Evolutionary conservation across 2,113 vertebrate genomes (phyloP), one percentile per base, ranked within the genome.

Genomic region (Catharus minimus): DNA sequence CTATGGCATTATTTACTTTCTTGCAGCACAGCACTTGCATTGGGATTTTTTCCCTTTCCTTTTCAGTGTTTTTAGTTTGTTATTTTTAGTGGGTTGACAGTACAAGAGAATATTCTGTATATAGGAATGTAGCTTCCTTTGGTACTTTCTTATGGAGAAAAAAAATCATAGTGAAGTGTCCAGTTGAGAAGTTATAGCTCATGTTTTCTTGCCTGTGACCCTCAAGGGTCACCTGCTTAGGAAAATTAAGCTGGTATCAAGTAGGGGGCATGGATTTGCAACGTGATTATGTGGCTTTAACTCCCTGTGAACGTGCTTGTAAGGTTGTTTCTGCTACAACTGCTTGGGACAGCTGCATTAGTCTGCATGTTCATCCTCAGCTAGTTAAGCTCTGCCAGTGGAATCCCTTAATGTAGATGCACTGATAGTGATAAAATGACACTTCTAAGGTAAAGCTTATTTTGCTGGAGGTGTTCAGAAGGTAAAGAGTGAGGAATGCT

Each of bases 261-360:
- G 67, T 19, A 61, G 44, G 26, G 32, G 20, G 26, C 44, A 52
- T 86, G 88, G 90, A 65, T 95, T 95, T 93, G 65, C 73, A 84
- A 65, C 0, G 28, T 82, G 88, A 86, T 95, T 95, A 84, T 74
- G 61, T 81, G 86, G 68, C 79, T 95, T 90, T 86, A 91, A 57
- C 62, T 88, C 68, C 76, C 52, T 38, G 44, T 93, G 79, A 57
- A 72, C 0, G 0, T 91, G 68, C 90, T 89, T 91, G 33, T 68
- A 73, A 87, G 50, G 81, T 93, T 65, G 18, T 89, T 94, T 87
- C 78, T 92, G 46, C 81, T 65, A 22, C 57, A 72, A 39, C 33
- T 72, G 49, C 66, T 75, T 87, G 69, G 55, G 71, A 87, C 91
- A 93, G 91, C 78, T 91, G 89, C 66, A 38, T 94, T 93, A 73